Percentiles rank a stretch among this genome's conserved stretches.
phyloP scores from a whole-genome alignment of 1,140 invertebrate genomes.

The Drosophila repletoides region DNA sequence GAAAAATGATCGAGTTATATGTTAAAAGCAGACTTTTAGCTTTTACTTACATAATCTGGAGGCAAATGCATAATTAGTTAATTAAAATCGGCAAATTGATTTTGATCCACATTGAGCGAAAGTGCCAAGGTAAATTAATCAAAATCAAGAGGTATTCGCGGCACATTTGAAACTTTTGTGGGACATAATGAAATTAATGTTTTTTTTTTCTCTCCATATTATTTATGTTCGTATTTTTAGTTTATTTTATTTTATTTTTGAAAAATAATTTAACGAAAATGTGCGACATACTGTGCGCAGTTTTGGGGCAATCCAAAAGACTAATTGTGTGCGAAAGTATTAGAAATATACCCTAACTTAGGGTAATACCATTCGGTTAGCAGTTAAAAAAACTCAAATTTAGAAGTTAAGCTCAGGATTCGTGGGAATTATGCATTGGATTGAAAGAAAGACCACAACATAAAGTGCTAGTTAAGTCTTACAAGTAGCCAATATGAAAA shows the following conservation, averaged over 20 bases:
- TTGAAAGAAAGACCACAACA: no score
- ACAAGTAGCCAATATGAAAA: no score
- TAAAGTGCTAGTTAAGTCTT: no score
- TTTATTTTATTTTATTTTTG: constrained; percentile 14
- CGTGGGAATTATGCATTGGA: no score
- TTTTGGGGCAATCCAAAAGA: constrained; percentile 11
- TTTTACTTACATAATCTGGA: constrained; percentile 17
- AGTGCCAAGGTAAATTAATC: constrained; percentile 42
- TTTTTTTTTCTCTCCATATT: constrained; percentile 7
- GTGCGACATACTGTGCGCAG: constrained; percentile 52
- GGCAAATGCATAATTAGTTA: constrained; percentile 37
- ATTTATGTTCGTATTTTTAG: not conserved
- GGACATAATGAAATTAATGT: constrained; percentile 25
- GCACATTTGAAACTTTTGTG: constrained; percentile 54
- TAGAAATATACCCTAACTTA: constrained; percentile 23
- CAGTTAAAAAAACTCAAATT: no score
- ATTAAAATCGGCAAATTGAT: constrained; percentile 40
- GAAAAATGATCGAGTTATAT: constrained; percentile 4
- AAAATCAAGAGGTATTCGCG: constrained; percentile 36
- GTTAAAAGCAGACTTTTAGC: constrained; percentile 3
- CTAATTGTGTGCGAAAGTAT: constrained; percentile 11
- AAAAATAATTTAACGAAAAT: constrained; percentile 66
- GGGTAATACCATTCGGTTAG: not conserved
- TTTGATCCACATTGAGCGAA: constrained; percentile 28
- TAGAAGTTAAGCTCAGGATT: no score